These are phyloP conservation scores for Botia kubotai DNA, from an alignment of 2,797 vertebrate species.

Conservation along the genomic window DNA sequence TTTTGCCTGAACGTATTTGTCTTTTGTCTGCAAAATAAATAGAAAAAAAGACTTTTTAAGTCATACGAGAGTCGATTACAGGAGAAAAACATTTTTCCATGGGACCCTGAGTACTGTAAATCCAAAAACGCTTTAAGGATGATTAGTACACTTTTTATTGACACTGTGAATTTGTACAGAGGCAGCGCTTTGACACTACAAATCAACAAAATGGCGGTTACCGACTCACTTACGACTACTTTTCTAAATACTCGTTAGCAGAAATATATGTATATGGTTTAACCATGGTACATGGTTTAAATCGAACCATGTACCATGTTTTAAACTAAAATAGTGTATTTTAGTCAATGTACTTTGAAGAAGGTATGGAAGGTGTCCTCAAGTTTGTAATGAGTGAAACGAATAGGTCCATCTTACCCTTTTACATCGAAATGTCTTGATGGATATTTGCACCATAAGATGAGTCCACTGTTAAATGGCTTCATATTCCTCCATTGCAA, in stretches of 20 bases:
- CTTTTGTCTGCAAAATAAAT: conserved; percentile 25
- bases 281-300: neutral
- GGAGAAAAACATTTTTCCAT: conserved; percentile 64
- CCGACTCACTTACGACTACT: neutral
- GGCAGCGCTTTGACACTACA: conserved; percentile 68
- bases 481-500: conserved; percentile 23
- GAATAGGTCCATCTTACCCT: neutral
- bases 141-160: conserved; percentile 81
- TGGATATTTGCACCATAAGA: conserved; percentile 19
- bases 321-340: too few species aligned
- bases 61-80: conserved; percentile 48
- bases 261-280: neutral
- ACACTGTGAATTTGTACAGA: conserved; percentile 77
- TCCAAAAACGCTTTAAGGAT: conserved; percentile 71
- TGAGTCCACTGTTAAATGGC: conserved; percentile 13
- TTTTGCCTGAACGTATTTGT: conserved; percentile 47
- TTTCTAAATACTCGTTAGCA: neutral
- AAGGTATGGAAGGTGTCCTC: neutral
- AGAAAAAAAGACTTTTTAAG: conserved; percentile 19
- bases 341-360: neutral
- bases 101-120: conserved; percentile 68
- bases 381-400: conserved; percentile 4
- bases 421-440: conserved; percentile 3
- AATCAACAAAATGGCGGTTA: conserved; percentile 65
- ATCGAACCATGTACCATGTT: neutral